Conservation (phyloP, 2,797 vertebrate species). For the Gorsachius magnificus region DNA sequence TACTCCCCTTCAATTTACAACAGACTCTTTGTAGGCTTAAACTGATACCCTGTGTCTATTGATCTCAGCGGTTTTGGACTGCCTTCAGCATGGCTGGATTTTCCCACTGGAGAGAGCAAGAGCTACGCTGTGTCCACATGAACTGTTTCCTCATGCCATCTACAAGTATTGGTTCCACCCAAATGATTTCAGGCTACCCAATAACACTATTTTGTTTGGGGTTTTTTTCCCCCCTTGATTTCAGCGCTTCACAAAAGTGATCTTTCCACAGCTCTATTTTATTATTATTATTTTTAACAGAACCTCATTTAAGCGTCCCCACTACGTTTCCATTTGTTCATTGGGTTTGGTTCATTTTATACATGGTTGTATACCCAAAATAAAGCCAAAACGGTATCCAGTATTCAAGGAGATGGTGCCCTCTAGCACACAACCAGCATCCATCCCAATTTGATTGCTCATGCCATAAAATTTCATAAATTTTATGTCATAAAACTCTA, state of each 20-base stretch:
- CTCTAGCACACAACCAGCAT: slow-evolving; percentile 38
- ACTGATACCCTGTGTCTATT: not conserved
- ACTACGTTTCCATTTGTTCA: not conserved
- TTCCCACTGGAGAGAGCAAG: not conserved
- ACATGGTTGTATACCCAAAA: not conserved
- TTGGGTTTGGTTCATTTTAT: not conserved
- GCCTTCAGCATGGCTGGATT: not conserved
- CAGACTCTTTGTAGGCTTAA: not conserved
- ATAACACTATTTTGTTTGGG: not conserved
- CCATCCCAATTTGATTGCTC: not conserved
- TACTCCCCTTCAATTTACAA: not conserved
- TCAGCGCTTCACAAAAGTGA: not conserved
- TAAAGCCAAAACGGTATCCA: not conserved
- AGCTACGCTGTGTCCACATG: not conserved
- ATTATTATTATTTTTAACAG: not conserved
- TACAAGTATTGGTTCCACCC: not conserved
- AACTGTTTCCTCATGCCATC: not conserved
- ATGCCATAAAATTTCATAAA: slow-evolving; percentile 32
- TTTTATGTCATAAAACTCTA: slow-evolving; percentile 52
- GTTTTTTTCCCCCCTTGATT: not conserved
- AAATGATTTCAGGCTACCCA: not conserved
- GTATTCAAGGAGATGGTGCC: slow-evolving; percentile 55
- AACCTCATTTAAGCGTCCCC: not conserved
- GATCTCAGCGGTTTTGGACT: not conserved
- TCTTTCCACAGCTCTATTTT: not conserved